Base-by-base conservation (phyloP, 2,888 invertebrate species). In the Melanchra persicariae region DNA sequence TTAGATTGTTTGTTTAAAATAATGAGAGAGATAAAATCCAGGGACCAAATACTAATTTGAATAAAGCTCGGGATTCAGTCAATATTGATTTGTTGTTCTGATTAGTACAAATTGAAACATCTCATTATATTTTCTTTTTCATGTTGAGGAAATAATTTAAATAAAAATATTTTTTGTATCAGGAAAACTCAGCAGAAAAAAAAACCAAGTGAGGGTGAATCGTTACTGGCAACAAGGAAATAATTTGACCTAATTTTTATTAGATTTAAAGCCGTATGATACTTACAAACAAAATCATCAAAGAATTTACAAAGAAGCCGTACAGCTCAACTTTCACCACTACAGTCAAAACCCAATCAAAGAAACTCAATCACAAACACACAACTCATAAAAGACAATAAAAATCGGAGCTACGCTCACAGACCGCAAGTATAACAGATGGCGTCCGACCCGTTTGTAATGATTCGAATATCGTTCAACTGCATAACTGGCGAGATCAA, bases 401-500 rank as follows among this genome's bases (percentile, higher is more conserved):
- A 85, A 79, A 83, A 79, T 81, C 70, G 40, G 70, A 79, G 77
- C 85, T 69, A 65, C 63, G 74, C 59, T 71, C 70, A 60, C 34
- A 59, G 19, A 57, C 78, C 77, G 80, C 87, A 83, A 86, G 85
- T 83, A 88, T 88, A 89, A 85, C 87, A 88, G 82, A 85, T 74
- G 78, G 71, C 45, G 75, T 45, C 45, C 84, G 87, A 86, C 78
- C 85, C 91, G 84, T 89, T 92, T 90, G 92, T 92, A 92, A 93
- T 92, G 90, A 93, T 91, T 93, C 91, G 90, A 93, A 93, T 93
- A 93, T 91, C 91, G 90, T 85, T 92, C 88, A 87, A 91, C 91
- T 91, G 92, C 91, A 93, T 92, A 93, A 91, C 92, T 77, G 91
- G 90, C 86, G 91, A 92, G 94, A 95, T 95, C 94, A 94, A 94